Evolutionary conservation across 1,140 invertebrate species (phyloP), one percentile per base, ranked within the genome.

Genomic region (Drosophila bipectinata): DNA sequence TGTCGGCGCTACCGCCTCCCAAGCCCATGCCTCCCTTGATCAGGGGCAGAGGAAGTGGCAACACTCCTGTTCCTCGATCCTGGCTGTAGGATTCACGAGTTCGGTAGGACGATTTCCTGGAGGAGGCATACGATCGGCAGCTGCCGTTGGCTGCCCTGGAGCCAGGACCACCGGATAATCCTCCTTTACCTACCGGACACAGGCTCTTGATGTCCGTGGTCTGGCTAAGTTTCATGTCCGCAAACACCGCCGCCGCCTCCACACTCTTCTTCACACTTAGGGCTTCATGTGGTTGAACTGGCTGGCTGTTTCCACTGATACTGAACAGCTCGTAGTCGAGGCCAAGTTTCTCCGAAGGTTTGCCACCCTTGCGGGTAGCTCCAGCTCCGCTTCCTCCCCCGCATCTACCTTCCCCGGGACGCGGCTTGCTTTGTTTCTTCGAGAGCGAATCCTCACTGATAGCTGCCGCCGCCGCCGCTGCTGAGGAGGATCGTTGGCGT

Each of bases 261-360:
- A 96, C 96, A 9, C 95, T 96, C 90, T 98, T 97, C 91, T 97
- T 97, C 7, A 97, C 96, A 26, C 96, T 96, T 0, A 97, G 92
- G 0, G 96, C 95, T 79, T 97, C 95, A 44, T 95, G 94, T 26
- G 94, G 92, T 39, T 91, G 79, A 6, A 92, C 57, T 34, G 88
- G 67, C 71, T 92, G 92, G 5, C 92, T 90, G 9, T 92, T 92
- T 2, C 92, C 91, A 21, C 91, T 72, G 6, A 92, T 89, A 21
- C 79, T 91, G 63, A 96, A 94, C 52, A 95, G 92, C 67, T 96
- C 95, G 83, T 96, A 96, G 91, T 96, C 95, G 34, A 88, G 58
- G 1, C 94, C 94, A 7, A 96, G 91, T 79, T 95, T 96, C 83
- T 95, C 94, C 91, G 80, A 93, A 1, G 85, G 34, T 18, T 90